Percentiles rank a stretch among this genome's conserved stretches.
Evolutionary conservation across 2,797 vertebrate species (phyloP).

Genomic region (Carcharodon carcharias): DNA sequence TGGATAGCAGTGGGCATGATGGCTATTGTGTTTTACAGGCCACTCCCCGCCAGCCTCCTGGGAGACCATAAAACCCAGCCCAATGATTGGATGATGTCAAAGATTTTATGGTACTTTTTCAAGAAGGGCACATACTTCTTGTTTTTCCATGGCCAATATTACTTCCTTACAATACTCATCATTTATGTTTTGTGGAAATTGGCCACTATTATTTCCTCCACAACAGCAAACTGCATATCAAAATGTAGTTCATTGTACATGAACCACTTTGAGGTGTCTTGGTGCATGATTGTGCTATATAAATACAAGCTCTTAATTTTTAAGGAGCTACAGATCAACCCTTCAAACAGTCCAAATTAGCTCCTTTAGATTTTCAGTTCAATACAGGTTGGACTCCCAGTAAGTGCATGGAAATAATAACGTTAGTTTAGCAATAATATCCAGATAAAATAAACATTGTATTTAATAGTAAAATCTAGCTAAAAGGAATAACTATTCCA

Average conservation of each 20-base stretch:
- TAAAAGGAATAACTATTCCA: background rate
- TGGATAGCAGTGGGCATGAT: too few species aligned
- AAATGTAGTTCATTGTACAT: too few species aligned
- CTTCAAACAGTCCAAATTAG: background rate
- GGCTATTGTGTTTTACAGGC: too few species aligned
- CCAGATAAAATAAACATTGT: background rate
- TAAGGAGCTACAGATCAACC: background rate
- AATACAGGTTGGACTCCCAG: background rate
- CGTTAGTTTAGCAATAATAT: background rate
- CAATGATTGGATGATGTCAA: background rate
- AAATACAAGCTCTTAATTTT: background rate
- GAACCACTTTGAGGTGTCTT: background rate
- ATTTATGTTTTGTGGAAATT: background rate
- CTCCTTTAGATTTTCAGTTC: background rate
- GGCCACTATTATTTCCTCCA: background rate
- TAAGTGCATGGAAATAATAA: background rate
- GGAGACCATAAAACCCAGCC: too few species aligned
- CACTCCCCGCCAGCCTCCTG: too few species aligned
- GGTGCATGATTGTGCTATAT: background rate
- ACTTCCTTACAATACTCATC: background rate
- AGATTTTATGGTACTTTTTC: background rate
- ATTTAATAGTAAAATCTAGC: background rate
- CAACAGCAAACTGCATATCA: background rate
- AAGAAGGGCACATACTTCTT: background rate
- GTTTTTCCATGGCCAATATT: background rate